Base-by-base conservation (phyloP, 1,140 invertebrate species). In the Drosophila murphyi region DNA sequence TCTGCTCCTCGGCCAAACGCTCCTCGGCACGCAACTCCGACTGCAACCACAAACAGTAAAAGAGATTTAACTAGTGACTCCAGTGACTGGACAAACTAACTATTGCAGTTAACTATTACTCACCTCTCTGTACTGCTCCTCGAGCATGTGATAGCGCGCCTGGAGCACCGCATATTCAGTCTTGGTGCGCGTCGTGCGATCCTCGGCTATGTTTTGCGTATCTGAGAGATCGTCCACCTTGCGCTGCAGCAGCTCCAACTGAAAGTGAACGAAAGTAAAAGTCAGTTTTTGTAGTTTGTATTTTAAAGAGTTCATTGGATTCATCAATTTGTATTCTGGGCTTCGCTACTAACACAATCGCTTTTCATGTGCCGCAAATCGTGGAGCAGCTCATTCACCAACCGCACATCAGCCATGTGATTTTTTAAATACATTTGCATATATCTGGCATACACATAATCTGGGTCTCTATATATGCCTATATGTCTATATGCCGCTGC, bases 91-190 rank as follows among this genome's bases (percentile, higher is more conserved):
- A 29, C 31, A 62, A 64, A 63, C 37, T 43, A 20, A 20, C 20
- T 20, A 20, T 20, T 20, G 20, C 20, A 20, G n/a, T 39, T 4
- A 1, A 0, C 20, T 20, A 20, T 20, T 4, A 82, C 76, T 82
- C 45, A 97, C 95, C 93, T 99, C 98, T 82, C 97, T 94, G 10
- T 97, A 94, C 86, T 98, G 97, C 92, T 98, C 98, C 91, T 99
- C 98, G 63, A 98, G 94, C 95, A 97, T 97, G 82, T 97, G 95
- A 77, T 98, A 96, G 85, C 97, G 95, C 2, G 97, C 96, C 86
- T 97, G 96, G 10, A 98, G 93, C 45, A 96, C 96, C 0, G 96
- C 96, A 95, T 98, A 98, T 93, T 98, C 97, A 57, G 97, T 96
- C 88, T 98, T 98, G 45, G 96, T 96, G 71, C 96, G 94, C 3